Base-by-base conservation (phyloP, 1,140 invertebrate species). In the Adoxophyes honmai region DNA sequence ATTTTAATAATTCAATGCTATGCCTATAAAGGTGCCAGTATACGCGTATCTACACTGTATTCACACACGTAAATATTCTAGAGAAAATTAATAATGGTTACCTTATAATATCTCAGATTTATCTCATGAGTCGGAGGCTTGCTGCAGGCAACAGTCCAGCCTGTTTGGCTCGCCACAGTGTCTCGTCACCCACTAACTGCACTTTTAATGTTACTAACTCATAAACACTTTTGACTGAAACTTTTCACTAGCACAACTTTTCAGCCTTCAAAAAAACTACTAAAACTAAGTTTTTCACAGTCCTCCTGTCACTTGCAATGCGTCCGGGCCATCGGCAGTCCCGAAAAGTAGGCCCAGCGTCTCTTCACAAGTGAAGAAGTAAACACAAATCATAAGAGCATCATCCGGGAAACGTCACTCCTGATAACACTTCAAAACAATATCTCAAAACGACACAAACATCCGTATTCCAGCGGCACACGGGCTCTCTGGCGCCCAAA, bases 401-500 rank as follows among this genome's bases (percentile, higher is more conserved):
- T 75, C 70, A 73, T 81, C 70, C 74, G 61, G 72, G 70, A 75
- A 75, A 80, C 68, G 81, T 86, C 82, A 85, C 75, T 73, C 62
- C 62, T 70, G 61, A 48, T 70, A 80, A 79, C 82, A 88, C 80
- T 84, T 88, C 78, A 86, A 88, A 89, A 89, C 88, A 88, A 84
- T 72, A 77, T 67, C 60, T 70, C 44, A 83, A 84, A 81, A 78
- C 62, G 66, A 70, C 69, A 69, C 62, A 86, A 87, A 88, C 76
- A 81, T 72, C 75, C 60, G 44, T 71, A 73, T 70, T 56, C 51
- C 36, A 34, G 48, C 34, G 55, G 28, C 52, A 56, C 68, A 66
- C 62, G 58, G 69, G 57, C 59, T 75, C 64, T 64, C 57, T 66
- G 64, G 69, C 68, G 68, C 60, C 62, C 74, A 62, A 71, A 75